Base-by-base conservation (phyloP, 1,140 invertebrate species). In the Parasteatoda tepidariorum region DNA sequence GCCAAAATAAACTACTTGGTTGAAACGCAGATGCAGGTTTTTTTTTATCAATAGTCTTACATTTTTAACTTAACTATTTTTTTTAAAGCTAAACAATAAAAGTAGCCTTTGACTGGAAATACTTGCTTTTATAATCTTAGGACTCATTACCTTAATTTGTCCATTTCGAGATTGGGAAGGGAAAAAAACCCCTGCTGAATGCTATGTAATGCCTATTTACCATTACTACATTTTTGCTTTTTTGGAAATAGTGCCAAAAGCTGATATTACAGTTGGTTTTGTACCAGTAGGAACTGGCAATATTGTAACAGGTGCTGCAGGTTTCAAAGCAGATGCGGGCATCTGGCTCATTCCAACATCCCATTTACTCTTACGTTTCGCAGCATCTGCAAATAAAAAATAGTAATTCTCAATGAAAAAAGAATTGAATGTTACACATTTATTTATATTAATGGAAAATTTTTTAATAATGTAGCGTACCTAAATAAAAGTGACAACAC, bases 281-380 rank as follows among this genome's bases (percentile, higher is more conserved):
- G 95, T 95, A 55, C 94, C 94, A 3, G 94, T 94, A 28, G 94
- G 95, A n/a, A 96, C 89, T 0, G 94, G 92, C 48, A 92, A 90
- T 84, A 91, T 92, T 0, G 94, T 92, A 54, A 92, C 90, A 84
- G 91, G 92, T 28, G 91, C 90, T 66, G 92, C 92, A 11, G 86
- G 76, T 57, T 86, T 85, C 5, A 84, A 28, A 26, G 71, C 91
- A 0, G 92, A 91, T 73, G 86, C 83, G 83, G 85, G 81, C 24
- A 84, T 48, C 41, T 68, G 31, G 64, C 82, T 78, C 1, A 94
- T 93, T 13, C 94, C 93, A 88, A 96, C 94, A 89, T 96, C 95
- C 95, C 95, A 97, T 89, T 97, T 97, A 18, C 94, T 95, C 90
- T 95, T 96, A 73, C 95, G 91, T 86, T 93, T 94, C 84, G n/a